phyloP scores from a whole-genome alignment of 2,888 invertebrate species.

The Cylloceria caligata region DNA sequence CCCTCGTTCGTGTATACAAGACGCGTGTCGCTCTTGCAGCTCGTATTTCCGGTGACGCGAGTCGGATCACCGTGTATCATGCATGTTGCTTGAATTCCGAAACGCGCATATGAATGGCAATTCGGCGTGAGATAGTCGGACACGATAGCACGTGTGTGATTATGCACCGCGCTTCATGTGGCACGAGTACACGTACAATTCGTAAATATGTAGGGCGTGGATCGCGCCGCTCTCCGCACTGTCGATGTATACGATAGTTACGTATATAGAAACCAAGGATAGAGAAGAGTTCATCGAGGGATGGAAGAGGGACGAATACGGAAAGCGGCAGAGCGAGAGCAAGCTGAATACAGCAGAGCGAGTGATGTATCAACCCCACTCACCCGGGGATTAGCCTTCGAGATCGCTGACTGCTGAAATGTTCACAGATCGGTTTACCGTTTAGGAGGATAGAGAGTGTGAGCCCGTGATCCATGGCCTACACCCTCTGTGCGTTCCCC shows the following conservation, averaged over 20 bases:
- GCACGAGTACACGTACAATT: conserved; percentile 24
- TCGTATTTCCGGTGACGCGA: conserved; percentile 64
- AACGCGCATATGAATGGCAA: conserved; percentile 61
- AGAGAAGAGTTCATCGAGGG: not conserved
- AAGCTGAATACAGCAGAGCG: conserved; percentile 65
- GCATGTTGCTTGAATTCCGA: conserved; percentile 50
- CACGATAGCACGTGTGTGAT: conserved; percentile 62
- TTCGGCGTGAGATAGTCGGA: conserved; percentile 63
- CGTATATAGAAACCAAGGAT: conserved; percentile 57
- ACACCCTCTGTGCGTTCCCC: conserved; percentile 65
- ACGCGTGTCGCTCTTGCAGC: conserved; percentile 51
- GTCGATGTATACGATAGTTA: conserved; percentile 32
- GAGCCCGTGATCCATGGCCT: conserved; percentile 80
- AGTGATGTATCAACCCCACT: conserved; percentile 82
- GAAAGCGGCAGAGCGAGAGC: conserved; percentile 43
- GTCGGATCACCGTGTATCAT: conserved; percentile 47
- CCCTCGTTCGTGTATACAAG: conserved; percentile 47
- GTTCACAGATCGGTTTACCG: conserved; percentile 85
- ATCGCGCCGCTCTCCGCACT: conserved; percentile 17
- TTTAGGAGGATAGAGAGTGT: conserved; percentile 83
- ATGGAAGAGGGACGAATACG: conserved; percentile 9
- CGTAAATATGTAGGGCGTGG: conserved; percentile 57
- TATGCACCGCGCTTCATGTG: conserved; percentile 34
- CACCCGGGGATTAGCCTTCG: conserved; percentile 83
- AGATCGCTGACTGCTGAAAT: conserved; percentile 84